Evolutionary conservation across 1,140 invertebrate genomes (phyloP), one percentile per base, ranked within the genome.

Genomic region (Neoseiulus cucumeris): DNA sequence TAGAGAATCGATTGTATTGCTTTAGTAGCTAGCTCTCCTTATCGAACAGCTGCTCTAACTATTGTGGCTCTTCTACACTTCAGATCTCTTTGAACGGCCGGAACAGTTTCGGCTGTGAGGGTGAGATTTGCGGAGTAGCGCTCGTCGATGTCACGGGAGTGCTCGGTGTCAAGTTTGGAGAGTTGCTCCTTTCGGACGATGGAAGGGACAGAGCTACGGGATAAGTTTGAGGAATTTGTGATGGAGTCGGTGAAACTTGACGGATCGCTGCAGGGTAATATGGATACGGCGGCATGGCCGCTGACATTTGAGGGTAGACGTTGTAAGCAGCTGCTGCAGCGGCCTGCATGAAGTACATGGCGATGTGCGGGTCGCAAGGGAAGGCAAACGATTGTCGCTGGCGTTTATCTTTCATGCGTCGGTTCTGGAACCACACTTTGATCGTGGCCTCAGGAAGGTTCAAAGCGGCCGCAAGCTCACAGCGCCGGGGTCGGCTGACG

Each of bases 381-480:
- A 91, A 96, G 0, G 87, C 84, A 64, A 95, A 82, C 0, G 91
- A 87, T 75, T 93, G 84, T 9, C 89, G 77, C 74, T 97, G 91
- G 0, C 91, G 80, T 71, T 96, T 96, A 77, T 96, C 91, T 74
- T 98, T 98, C 94, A 98, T 98, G n/a, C 94, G 80, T 14, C 94
- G 82, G 72, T 98, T 98, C 82, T 98, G 94, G 74, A 98, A 98
- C 94, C 94, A 98, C 2, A 98, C 93, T 85, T 99, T 99, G 67
- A 99, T 98, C 0, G 95, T 98, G 12, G 88, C 89, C 76, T 99
- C 96, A 0, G 94, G 91, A 0, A 99, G 79, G 69, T 89, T 86
- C 17, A 99, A 79, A 70, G 93, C 85, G 1, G 87, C 82, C 0
- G 96, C 94, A n/a, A 99, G 75, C 75, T 99, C 94, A 74, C 91